Conservation (phyloP, 2,113 vertebrate genomes). For the Amazona vittata region DNA sequence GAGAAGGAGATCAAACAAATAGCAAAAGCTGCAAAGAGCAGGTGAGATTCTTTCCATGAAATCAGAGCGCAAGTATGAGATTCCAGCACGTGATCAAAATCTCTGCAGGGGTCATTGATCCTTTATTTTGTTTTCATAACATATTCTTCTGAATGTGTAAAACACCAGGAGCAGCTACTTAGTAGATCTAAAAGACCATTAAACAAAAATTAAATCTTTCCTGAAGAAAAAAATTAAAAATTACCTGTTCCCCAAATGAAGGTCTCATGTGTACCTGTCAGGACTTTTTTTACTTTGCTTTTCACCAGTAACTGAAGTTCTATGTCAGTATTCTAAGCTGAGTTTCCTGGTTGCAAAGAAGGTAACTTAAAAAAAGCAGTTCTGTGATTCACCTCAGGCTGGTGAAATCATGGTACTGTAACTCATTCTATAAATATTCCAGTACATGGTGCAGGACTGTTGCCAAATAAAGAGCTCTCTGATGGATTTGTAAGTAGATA, state of each 20-base stretch:
- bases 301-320: neutral
- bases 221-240: neutral
- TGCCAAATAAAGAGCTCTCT: neutral
- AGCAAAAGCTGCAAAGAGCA: neutral
- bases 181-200: neutral
- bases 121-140: neutral
- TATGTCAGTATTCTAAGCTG: neutral
- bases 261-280: too few species aligned
- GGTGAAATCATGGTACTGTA: neutral
- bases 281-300: neutral
- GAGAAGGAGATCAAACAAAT: neutral
- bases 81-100: neutral
- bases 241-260: neutral
- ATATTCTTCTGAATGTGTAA: neutral
- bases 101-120: neutral
- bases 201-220: neutral
- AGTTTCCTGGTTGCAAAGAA: neutral
- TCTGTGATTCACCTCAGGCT: neutral
- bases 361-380: neutral
- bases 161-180: neutral
- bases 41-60: neutral
- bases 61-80: neutral
- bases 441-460: neutral
- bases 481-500: neutral
- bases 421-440: slow-evolving; percentile 8